Evolutionary conservation across 2,113 vertebrate genomes (phyloP).

Genomic region (Heloderma charlesbogerti): DNA sequence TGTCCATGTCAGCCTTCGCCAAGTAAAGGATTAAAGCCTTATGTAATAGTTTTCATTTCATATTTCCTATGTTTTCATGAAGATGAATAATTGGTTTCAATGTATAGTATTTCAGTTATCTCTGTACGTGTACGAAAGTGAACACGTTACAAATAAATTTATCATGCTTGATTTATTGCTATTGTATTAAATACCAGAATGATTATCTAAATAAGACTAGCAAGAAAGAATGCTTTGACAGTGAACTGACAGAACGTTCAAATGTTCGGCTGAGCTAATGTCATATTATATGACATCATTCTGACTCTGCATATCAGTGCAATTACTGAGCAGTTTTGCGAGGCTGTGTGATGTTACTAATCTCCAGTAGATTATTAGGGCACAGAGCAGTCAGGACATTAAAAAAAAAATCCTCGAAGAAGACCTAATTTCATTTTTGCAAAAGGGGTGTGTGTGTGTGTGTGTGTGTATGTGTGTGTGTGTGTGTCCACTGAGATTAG

Average conservation of each 20-base stretch:
- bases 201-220: slow-evolving; percentile 31
- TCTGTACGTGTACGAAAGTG: background rate
- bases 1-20: background rate
- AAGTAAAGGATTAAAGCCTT: background rate
- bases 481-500: background rate
- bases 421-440: background rate
- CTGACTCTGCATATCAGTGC: slow-evolving; percentile 21
- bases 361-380: slow-evolving; percentile 25
- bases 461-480: background rate
- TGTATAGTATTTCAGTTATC: background rate
- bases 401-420: slow-evolving; percentile 30
- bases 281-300: slow-evolving; percentile 10
- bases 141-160: background rate
- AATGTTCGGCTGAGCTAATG: slow-evolving; percentile 17
- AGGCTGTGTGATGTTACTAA: slow-evolving; percentile 31
- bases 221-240: slow-evolving; percentile 41
- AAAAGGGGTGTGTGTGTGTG: slow-evolving; percentile 7
- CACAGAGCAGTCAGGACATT: slow-evolving; percentile 28
- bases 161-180: background rate
- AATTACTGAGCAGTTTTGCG: background rate
- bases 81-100: slow-evolving; percentile 7
- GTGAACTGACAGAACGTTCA: background rate
- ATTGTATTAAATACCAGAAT: slow-evolving; percentile 6
- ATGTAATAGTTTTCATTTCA: background rate
- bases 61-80: background rate